These are phyloP conservation scores for Drosophila pseudotalamancana DNA, from an alignment of 2,888 invertebrate species.

Conservation along the genomic window DNA sequence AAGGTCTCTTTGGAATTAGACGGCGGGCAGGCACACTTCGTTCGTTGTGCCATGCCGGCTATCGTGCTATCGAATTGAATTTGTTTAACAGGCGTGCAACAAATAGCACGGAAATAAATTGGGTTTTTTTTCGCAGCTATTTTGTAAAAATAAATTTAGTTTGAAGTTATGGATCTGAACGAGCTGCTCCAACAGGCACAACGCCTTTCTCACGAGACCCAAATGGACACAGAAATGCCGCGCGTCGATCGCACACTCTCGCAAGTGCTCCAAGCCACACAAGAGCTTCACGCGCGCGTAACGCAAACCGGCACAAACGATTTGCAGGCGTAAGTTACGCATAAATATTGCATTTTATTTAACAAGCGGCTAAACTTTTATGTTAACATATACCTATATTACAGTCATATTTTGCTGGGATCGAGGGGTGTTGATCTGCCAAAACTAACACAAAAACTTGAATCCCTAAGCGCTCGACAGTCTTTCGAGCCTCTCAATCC, in stretches of 20 bases:
- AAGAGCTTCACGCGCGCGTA: slow-evolving; percentile 94
- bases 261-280: slow-evolving; percentile 96
- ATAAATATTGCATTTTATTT: background rate
- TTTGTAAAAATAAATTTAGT: background rate
- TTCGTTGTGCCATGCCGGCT: background rate
- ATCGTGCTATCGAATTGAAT: slow-evolving; percentile 6
- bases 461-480: slow-evolving; percentile 92
- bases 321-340: slow-evolving; percentile 91
- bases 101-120: background rate
- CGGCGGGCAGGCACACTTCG: background rate
- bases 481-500: slow-evolving; percentile 96
- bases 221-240: slow-evolving; percentile 92
- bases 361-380: too few relatives aligned
- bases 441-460: slow-evolving; percentile 95
- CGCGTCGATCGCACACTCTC: slow-evolving; percentile 94
- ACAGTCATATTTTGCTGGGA: slow-evolving; percentile 94
- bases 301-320: slow-evolving; percentile 93
- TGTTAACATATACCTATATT: slow-evolving; percentile 50
- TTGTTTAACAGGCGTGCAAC: slow-evolving; percentile 4
- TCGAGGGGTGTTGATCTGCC: slow-evolving; percentile 96
- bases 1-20: background rate
- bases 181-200: slow-evolving; percentile 96
- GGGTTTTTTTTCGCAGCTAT: background rate
- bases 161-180: slow-evolving; percentile 91
- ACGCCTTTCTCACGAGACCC: slow-evolving; percentile 94